phyloP scores from a whole-genome alignment of 2,888 invertebrate genomes.

The Chrysolina haemoptera region DNA sequence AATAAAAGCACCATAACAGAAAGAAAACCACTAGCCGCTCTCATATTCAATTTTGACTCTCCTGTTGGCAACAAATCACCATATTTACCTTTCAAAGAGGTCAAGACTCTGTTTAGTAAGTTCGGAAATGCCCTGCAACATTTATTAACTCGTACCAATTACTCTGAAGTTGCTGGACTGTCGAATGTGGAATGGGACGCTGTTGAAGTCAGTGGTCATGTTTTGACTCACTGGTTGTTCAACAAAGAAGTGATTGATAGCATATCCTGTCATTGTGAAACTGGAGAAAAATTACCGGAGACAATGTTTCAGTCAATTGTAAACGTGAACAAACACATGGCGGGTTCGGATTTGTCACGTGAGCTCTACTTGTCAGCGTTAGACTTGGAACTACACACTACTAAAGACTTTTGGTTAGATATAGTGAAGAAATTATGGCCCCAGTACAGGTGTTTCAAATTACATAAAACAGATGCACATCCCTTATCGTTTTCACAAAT shows the following conservation, averaged over 20 bases:
- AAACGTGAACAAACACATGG: constrained; percentile 80
- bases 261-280: constrained; percentile 84
- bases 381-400: constrained; percentile 87
- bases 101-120: constrained; percentile 83
- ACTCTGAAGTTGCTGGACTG: constrained; percentile 87
- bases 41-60: constrained; percentile 87
- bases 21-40: constrained; percentile 82
- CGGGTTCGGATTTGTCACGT: constrained; percentile 84
- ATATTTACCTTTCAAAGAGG: constrained; percentile 83
- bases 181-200: constrained; percentile 96
- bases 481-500: constrained; percentile 89
- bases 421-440: constrained; percentile 86
- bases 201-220: constrained; percentile 85
- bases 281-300: constrained; percentile 80
- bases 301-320: constrained; percentile 77
- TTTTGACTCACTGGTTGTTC: constrained; percentile 87
- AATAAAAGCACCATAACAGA: constrained; percentile 78
- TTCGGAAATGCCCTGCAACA: constrained; percentile 93
- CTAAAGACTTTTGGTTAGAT: constrained; percentile 86
- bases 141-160: constrained; percentile 85
- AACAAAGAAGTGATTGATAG: constrained; percentile 68
- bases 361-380: constrained; percentile 87
- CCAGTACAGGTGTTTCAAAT: constrained; percentile 82
- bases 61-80: constrained; percentile 77
- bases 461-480: constrained; percentile 86